Conservation (phyloP, 2,113 vertebrate genomes). For the Clarias gariepinus region DNA sequence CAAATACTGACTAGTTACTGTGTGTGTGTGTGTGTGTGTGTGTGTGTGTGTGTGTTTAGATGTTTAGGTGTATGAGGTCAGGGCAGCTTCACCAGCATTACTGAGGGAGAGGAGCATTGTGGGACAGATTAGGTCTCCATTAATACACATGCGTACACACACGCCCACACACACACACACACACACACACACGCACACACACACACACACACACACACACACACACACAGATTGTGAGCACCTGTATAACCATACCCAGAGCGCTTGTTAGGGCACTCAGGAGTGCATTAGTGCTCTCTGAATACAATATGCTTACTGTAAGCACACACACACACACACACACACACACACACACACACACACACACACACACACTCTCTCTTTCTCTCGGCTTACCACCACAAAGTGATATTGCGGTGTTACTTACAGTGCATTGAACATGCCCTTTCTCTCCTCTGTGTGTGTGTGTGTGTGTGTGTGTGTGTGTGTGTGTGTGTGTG, state of each 20-base stretch:
- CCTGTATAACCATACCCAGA: slow-evolving; percentile 20
- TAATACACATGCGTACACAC: neutral
- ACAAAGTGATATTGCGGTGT: slow-evolving; percentile 1
- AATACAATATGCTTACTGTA: slow-evolving; percentile 40
- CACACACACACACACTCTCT: neutral
- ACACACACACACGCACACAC: neutral
- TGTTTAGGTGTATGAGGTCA: neutral
- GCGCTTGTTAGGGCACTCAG: slow-evolving; percentile 25
- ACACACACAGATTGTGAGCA: neutral
- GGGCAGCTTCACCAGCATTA: neutral
- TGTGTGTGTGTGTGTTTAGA: neutral
- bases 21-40: neutral
- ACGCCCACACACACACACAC: slow-evolving; percentile 11
- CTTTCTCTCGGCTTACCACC: neutral
- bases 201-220: neutral
- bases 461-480: neutral
- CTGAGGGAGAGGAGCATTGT: neutral
- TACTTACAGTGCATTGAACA: slow-evolving; percentile 32
- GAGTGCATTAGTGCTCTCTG: slow-evolving; percentile 30
- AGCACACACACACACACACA: slow-evolving; percentile 30
- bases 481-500: slow-evolving; percentile 21
- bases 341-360: slow-evolving; percentile 15
- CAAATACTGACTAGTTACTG: too few relatives aligned
- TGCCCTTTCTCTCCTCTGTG: neutral
- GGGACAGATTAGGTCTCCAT: neutral